Evolutionary conservation across 2,888 invertebrate species (phyloP), one percentile per base, ranked within the genome.

Genomic region (Pteria penguin): DNA sequence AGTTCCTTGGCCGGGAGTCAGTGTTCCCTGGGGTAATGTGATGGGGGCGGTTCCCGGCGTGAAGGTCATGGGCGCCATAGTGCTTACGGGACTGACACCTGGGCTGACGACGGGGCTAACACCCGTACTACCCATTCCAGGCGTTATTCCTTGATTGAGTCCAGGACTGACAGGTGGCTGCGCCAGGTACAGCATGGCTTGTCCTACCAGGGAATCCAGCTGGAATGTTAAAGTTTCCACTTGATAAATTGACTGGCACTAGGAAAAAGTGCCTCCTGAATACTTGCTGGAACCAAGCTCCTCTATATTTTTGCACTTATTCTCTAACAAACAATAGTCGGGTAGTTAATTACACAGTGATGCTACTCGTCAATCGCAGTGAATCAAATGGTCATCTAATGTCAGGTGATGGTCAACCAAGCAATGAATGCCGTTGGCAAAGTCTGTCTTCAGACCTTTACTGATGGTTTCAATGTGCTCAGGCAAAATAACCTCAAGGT

Each of bases 151-250:
- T 18, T 45, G 45, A 18, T 45, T 45, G 18, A 45, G 45, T 8
- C 45, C 45, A 18, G 83, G 84, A 65, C 76, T 83, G 26, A 76
- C 58, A 2, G 81, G 80, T 14, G 80, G 83, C 55, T 83, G 83
- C 11, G 82, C 33, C 14, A 83, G 83, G 75, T 83, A 84, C 29
- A 83, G 80, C 68, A 84, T 78, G 72, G 76, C 72, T 54, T 69
- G 72, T 63, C 63, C 72, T 27, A 77, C 18, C 22, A 73, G 31
- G 26, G 72, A 33, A 45, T 72, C 76, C 76, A 77, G 76, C 60
- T 65, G 72, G 67, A 77, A 29, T 33, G 75, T 29, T 57, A 55
- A 18, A n/a, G 18, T 8, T 45, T 45, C 18, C 45, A 8, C 45
- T n/a, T n/a, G n/a, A n/a, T n/a, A n/a, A n/a, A n/a, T n/a, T n/a